These are phyloP conservation scores for Asbolus verrucosus DNA, from an alignment of 1,140 invertebrate species.

Conservation along the genomic window DNA sequence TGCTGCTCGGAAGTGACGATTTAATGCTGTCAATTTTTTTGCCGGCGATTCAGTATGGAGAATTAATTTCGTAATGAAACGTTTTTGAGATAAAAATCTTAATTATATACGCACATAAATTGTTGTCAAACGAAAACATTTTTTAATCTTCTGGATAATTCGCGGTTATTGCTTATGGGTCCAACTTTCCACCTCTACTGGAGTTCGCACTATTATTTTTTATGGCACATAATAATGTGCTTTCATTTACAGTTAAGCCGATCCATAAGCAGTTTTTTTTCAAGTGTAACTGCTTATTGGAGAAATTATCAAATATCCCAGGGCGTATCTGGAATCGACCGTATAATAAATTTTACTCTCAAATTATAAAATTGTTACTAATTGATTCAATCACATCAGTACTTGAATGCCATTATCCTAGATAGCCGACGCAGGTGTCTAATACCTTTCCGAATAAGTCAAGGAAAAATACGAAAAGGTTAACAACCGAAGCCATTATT, in stretches of 20 bases:
- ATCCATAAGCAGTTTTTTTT: background rate
- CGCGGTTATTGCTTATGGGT: background rate
- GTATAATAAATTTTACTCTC: conserved; percentile 12
- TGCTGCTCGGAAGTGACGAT: conserved; percentile 35
- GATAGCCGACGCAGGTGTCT: conserved; percentile 1
- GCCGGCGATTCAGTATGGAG: background rate
- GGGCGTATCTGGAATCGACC: background rate
- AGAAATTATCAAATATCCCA: conserved; percentile 16
- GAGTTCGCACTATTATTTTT: conserved; percentile 1
- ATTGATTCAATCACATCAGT: conserved; percentile 12
- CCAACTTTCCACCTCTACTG: too few relatives aligned
- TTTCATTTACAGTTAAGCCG: conserved; percentile 13
- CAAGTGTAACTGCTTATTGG: conserved; percentile 16
- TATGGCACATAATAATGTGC: background rate
- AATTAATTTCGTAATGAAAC: conserved; percentile 28
- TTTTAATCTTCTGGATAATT: conserved; percentile 18
- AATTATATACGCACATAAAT: conserved; percentile 36
- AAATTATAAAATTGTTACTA: background rate
- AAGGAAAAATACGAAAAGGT: conserved; percentile 3
- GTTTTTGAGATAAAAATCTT: conserved; percentile 29
- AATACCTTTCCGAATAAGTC: background rate
- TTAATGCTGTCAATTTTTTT: conserved; percentile 33
- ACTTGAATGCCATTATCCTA: background rate
- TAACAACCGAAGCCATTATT: background rate
- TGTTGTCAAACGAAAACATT: conserved; percentile 27